phyloP scores from a whole-genome alignment of 2,113 vertebrate species.

The Amphiprion percula region DNA sequence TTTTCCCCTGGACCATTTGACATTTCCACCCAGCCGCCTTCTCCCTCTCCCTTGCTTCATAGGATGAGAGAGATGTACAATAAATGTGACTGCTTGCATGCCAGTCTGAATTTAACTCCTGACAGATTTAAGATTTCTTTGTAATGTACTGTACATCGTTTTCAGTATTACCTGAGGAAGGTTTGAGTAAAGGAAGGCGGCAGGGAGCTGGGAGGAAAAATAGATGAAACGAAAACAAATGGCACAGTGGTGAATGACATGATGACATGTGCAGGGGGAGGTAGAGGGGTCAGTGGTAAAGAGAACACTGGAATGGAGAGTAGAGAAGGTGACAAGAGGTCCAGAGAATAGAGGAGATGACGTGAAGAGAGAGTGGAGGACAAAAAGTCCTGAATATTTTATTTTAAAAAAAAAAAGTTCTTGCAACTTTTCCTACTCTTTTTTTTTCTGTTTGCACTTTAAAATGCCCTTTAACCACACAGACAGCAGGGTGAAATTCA shows the following conservation, averaged over 20 bases:
- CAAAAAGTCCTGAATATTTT: slow-evolving; percentile 18
- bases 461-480: no score
- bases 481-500: background rate
- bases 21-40: slow-evolving; percentile 60
- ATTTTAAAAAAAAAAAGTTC: background rate
- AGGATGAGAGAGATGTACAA: slow-evolving; percentile 43
- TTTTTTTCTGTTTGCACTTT: background rate
- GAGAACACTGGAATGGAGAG: slow-evolving; percentile 9
- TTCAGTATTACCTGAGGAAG: slow-evolving; percentile 12
- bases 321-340: slow-evolving; percentile 27
- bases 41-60: background rate
- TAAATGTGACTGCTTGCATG: slow-evolving; percentile 3
- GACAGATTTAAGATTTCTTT: slow-evolving; percentile 18
- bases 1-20: slow-evolving; percentile 59
- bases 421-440: background rate
- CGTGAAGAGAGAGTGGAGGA: slow-evolving; percentile 4
- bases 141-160: slow-evolving; percentile 18
- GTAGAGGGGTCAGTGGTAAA: slow-evolving; percentile 32
- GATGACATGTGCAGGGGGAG: slow-evolving; percentile 3
- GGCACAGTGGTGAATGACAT: background rate
- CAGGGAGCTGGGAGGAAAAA: background rate
- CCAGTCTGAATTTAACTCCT: slow-evolving; percentile 39
- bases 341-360: background rate
- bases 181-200: slow-evolving; percentile 3
- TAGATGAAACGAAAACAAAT: slow-evolving; percentile 16